These are phyloP conservation scores for Ophion costatus DNA, from an alignment of 2,888 invertebrate species.

Conservation along the genomic window DNA sequence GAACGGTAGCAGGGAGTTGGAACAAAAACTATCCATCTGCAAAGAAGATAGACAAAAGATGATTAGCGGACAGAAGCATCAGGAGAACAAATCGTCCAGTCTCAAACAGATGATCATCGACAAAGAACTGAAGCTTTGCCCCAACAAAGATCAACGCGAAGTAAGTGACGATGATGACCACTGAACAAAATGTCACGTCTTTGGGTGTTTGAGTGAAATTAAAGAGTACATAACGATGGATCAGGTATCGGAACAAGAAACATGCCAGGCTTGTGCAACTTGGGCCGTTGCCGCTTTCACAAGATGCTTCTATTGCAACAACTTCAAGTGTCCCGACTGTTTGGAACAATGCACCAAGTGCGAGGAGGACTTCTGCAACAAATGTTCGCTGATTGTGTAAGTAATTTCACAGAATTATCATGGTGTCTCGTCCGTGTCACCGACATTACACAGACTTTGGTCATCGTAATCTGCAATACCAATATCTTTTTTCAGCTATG, in stretches of 20 bases:
- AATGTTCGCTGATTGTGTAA: conserved; percentile 76
- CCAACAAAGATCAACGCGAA: conserved; percentile 67
- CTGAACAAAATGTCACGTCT: neutral
- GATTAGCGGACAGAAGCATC: conserved; percentile 20
- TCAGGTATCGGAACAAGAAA: conserved; percentile 67
- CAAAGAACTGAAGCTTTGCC: conserved; percentile 71
- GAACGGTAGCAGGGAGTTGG: conserved; percentile 72
- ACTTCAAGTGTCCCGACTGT: conserved; percentile 74
- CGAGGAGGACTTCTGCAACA: conserved; percentile 74
- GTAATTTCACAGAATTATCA: conserved; percentile 48
- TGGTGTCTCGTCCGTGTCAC: too few species aligned
- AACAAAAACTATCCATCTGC: conserved; percentile 66
- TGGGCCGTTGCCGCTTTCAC: conserved; percentile 66
- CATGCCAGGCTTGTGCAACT: conserved; percentile 72
- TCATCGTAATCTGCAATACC: neutral
- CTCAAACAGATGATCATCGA: conserved; percentile 76
- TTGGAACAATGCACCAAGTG: conserved; percentile 72
- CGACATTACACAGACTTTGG: neutral
- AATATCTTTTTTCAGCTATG: conserved; percentile 74
- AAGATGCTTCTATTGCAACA: conserved; percentile 77
- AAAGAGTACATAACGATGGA: conserved; percentile 1
- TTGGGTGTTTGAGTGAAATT: neutral
- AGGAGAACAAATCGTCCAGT: conserved; percentile 31
- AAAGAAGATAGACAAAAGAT: conserved; percentile 54
- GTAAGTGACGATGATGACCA: conserved; percentile 59